Evolutionary conservation across 2,113 vertebrate species (phyloP).

Genomic region (Dolichallabes microphthalmus): DNA sequence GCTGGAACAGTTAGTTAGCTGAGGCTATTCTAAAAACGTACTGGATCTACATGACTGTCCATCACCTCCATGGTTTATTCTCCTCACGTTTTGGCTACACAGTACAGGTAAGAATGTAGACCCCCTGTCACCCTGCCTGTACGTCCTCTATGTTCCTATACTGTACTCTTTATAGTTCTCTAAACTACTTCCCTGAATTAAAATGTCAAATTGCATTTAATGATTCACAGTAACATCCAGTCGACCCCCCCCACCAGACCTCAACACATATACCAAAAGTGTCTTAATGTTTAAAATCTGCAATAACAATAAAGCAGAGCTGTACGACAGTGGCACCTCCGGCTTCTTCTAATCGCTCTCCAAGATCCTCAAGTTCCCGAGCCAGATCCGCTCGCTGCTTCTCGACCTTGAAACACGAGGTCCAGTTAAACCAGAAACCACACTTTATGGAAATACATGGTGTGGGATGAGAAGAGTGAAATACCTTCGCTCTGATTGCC

Average conservation of each 20-base stretch:
- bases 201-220: neutral
- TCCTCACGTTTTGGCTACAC: too few species aligned
- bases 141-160: neutral
- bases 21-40: too few species aligned
- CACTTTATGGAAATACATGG: neutral
- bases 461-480: conserved; percentile 2
- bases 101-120: too few species aligned
- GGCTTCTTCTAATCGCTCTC: conserved; percentile 69
- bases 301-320: conserved; percentile 34
- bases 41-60: too few species aligned
- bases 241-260: neutral
- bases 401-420: conserved; percentile 64
- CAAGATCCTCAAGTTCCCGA: conserved; percentile 72
- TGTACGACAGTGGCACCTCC: conserved; percentile 68
- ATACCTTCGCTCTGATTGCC: conserved; percentile 70
- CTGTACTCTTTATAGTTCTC: neutral
- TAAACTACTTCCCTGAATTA: neutral
- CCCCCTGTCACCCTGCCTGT: too few species aligned
- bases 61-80: too few species aligned
- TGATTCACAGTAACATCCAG: neutral
- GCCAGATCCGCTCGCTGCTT: conserved; percentile 74
- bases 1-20: too few species aligned
- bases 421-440: conserved; percentile 14
- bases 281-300: neutral
- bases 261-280: neutral